A percentile compares a stretch with the other conserved stretches of the same genome.
phyloP scores from a whole-genome alignment of 2,113 vertebrate species.

The Oryctolagus cuniculus region mOryCun1.1 NC_091453.1:25416001-25416500 shows the following conservation, averaged over 20 bases:
- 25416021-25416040: neutral
- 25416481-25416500: too few species aligned
- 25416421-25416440: neutral
- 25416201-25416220: neutral
- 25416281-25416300: neutral
- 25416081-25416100: neutral
- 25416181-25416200: neutral
- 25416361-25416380: constrained; percentile 31
- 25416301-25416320: neutral
- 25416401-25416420: neutral
- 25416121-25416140: neutral
- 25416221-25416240: neutral
- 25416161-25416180: constrained; percentile 2
- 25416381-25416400: constrained; percentile 34
- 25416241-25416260: neutral
- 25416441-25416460: neutral
- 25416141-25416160: neutral
- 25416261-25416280: neutral
- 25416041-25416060: neutral
- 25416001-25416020: neutral
- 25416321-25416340: neutral
- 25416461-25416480: neutral
- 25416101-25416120: neutral
- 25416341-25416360: neutral
- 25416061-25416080: neutral